Percentiles rank a stretch among this genome's conserved stretches.
Evolutionary conservation across 2,888 invertebrate genomes (phyloP).

Genomic region (Operophtera brumata): DNA sequence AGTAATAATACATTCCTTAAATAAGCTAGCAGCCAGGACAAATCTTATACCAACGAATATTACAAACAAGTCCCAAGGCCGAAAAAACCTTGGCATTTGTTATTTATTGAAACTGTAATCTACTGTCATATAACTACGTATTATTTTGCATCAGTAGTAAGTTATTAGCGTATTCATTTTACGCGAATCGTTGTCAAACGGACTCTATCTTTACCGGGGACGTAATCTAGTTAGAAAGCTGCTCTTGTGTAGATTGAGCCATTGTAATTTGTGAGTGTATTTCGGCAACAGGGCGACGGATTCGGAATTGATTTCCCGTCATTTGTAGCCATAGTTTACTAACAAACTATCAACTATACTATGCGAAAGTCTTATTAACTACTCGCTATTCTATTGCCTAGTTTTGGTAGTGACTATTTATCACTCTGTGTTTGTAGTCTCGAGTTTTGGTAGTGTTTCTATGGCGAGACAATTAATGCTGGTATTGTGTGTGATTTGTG

Average conservation of each 20-base stretch:
- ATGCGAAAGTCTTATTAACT: background rate
- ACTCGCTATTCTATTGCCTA: background rate
- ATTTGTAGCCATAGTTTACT: constrained; percentile 40
- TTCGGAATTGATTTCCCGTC: constrained; percentile 50
- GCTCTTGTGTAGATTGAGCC: constrained; percentile 67
- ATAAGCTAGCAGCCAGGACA: too few relatives aligned
- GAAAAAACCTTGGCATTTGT: too few relatives aligned
- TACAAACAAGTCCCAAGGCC: too few relatives aligned
- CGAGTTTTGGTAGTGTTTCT: constrained; percentile 7
- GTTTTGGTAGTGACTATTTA: constrained; percentile 1
- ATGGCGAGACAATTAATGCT: constrained; percentile 28
- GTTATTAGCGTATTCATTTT: background rate
- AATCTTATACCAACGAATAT: too few relatives aligned
- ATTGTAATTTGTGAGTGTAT: constrained; percentile 54
- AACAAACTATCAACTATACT: constrained; percentile 18
- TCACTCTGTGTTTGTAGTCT: background rate
- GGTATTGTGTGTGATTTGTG: constrained; percentile 23
- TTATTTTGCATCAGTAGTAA: too few relatives aligned
- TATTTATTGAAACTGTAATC: too few relatives aligned
- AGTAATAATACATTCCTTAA: too few relatives aligned
- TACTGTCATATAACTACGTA: too few relatives aligned
- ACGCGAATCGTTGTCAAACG: constrained; percentile 5
- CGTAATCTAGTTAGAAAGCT: constrained; percentile 71
- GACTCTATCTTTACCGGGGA: constrained; percentile 30
- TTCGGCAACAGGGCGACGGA: constrained; percentile 36